These are phyloP conservation scores for Lampropteryx suffumata DNA, from an alignment of 2,888 invertebrate genomes.

Conservation along the genomic window DNA sequence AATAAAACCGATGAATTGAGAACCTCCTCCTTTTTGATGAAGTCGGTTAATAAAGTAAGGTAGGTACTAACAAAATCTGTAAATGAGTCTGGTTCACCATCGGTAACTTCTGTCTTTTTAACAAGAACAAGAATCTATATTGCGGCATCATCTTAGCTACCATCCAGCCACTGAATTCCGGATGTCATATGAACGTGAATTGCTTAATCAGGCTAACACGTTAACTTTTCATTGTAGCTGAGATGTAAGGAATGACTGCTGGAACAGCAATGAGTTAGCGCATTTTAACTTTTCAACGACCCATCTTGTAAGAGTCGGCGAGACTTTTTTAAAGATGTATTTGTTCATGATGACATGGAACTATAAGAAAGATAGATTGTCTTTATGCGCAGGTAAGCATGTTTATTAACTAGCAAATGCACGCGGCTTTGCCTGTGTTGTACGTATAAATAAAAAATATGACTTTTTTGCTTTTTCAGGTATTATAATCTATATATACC, in stretches of 20 bases:
- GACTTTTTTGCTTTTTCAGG: no score
- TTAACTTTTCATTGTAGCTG: conserved; percentile 53
- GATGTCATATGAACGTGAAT: conserved; percentile 58
- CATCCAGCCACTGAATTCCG: conserved; percentile 31
- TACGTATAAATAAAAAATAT: no score
- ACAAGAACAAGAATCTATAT: conserved; percentile 18
- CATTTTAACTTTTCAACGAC: conserved; percentile 42
- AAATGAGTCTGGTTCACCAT: no score
- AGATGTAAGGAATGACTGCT: conserved; percentile 48
- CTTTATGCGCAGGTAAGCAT: background rate
- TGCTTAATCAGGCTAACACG: conserved; percentile 65
- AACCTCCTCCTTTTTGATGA: no score
- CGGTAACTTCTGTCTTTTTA: no score
- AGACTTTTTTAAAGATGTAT: background rate
- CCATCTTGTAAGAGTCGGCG: conserved; percentile 35
- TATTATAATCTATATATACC: no score
- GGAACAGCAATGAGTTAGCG: conserved; percentile 68
- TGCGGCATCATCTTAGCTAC: conserved; percentile 32
- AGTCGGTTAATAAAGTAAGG: no score
- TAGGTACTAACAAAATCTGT: no score
- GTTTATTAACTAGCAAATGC: no score
- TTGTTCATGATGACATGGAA: background rate
- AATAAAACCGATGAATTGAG: no score
- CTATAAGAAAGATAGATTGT: background rate
- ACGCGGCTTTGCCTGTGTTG: no score